phyloP scores from a whole-genome alignment of 2,888 invertebrate genomes.

The Orthosia gothica region DNA sequence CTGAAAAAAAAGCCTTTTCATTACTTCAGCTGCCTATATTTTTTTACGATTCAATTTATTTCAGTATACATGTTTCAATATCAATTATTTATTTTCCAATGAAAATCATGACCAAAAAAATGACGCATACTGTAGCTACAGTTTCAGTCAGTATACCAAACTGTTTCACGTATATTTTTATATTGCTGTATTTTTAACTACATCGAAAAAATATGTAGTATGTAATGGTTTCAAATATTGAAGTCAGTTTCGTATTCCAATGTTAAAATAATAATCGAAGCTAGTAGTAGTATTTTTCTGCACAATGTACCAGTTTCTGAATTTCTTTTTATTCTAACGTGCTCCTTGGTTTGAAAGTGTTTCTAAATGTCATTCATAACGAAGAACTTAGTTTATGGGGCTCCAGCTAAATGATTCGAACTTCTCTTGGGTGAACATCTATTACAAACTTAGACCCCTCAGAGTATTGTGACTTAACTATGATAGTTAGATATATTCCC shows the following conservation, averaged over 20 bases:
- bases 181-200: constrained; percentile 12
- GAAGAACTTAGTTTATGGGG: no score
- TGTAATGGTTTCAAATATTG: neutral
- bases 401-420: no score
- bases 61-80: constrained; percentile 42
- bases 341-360: neutral
- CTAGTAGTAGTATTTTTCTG: no score
- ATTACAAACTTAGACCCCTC: no score
- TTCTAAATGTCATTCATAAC: neutral
- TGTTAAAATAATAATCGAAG: constrained; percentile 2
- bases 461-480: no score
- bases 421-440: no score
- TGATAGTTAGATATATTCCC: no score
- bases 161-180: constrained; percentile 1
- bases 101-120: constrained; percentile 7
- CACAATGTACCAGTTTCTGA: no score
- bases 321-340: neutral
- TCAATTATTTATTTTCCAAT: constrained; percentile 38
- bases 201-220: neutral
- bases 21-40: constrained; percentile 17
- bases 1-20: constrained; percentile 32
- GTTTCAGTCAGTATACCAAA: neutral
- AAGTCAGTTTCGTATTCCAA: neutral
- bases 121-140: neutral
- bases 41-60: constrained; percentile 40